Evolutionary conservation across 2,113 vertebrate genomes (phyloP).

Genomic region (Burhinus oedicnemus): DNA sequence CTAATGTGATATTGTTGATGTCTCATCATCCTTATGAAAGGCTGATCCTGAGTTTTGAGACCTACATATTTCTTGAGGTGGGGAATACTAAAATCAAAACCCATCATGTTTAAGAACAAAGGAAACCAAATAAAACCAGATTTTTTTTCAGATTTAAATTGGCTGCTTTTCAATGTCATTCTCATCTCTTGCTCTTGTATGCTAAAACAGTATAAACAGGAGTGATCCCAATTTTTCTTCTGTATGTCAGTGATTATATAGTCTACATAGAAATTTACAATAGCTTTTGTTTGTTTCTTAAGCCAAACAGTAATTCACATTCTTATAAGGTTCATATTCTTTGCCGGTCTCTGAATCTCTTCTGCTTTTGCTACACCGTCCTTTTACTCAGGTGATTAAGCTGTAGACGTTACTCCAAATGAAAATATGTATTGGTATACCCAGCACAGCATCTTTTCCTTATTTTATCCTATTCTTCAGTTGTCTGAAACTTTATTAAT

Average conservation of each 20-base stretch:
- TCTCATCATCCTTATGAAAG: background rate
- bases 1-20: background rate
- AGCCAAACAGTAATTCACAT: background rate
- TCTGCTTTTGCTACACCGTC: background rate
- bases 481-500: background rate
- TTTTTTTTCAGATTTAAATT: background rate
- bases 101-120: background rate
- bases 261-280: background rate
- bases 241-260: background rate
- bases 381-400: background rate
- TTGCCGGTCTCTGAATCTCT: background rate
- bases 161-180: background rate
- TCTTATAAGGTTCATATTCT: background rate
- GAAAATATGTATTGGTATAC: background rate
- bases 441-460: background rate
- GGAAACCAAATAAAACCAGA: background rate
- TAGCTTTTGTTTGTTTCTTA: background rate
- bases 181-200: background rate
- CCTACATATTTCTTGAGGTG: background rate
- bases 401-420: background rate
- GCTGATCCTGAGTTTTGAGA: background rate
- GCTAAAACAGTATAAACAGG: background rate
- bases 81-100: background rate
- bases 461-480: background rate
- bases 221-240: background rate